These are phyloP conservation scores for Melieria picta DNA, from an alignment of 2,888 invertebrate species.

Conservation along the genomic window DNA sequence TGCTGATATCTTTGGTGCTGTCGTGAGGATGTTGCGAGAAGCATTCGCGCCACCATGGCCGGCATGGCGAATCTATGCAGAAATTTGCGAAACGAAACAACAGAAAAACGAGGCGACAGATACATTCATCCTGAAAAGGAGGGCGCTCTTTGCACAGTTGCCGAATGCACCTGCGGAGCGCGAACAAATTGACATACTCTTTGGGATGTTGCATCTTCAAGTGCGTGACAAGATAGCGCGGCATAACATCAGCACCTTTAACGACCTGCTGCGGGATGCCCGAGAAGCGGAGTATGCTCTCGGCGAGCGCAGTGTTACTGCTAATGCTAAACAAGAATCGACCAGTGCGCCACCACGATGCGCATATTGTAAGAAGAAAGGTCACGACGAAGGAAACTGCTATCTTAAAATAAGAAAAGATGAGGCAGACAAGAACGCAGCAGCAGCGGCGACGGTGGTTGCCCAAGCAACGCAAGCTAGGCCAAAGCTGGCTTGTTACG, in stretches of 20 bases:
- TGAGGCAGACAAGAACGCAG: too few relatives aligned
- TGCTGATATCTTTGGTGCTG: neutral
- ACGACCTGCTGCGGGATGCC: neutral
- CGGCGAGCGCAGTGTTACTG: neutral
- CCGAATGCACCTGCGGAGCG: slow-evolving; percentile 16
- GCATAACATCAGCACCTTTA: slow-evolving; percentile 13
- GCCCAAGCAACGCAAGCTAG: too few relatives aligned
- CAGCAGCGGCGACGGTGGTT: too few relatives aligned
- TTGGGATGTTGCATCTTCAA: slow-evolving; percentile 18
- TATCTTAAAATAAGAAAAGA: too few relatives aligned
- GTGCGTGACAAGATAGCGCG: slow-evolving; percentile 25
- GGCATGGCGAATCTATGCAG: slow-evolving; percentile 40
- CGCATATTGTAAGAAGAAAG: too few relatives aligned
- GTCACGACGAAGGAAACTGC: too few relatives aligned
- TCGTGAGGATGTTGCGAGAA: slow-evolving; percentile 12
- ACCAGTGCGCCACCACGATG: too few relatives aligned
- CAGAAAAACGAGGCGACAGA: slow-evolving; percentile 31
- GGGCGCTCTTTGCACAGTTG: slow-evolving; percentile 24
- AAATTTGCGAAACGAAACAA: slow-evolving; percentile 37
- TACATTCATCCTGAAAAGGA: slow-evolving; percentile 26
- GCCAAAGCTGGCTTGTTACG: too few relatives aligned
- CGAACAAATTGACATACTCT: slow-evolving; percentile 28
- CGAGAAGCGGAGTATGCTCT: slow-evolving; percentile 3
- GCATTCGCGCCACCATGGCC: slow-evolving; percentile 29
- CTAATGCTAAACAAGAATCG: neutral